Percentiles rank a stretch among this genome's conserved stretches.
phyloP scores from a whole-genome alignment of 2,888 invertebrate genomes.

The Dolichopus griseipennis region DNA sequence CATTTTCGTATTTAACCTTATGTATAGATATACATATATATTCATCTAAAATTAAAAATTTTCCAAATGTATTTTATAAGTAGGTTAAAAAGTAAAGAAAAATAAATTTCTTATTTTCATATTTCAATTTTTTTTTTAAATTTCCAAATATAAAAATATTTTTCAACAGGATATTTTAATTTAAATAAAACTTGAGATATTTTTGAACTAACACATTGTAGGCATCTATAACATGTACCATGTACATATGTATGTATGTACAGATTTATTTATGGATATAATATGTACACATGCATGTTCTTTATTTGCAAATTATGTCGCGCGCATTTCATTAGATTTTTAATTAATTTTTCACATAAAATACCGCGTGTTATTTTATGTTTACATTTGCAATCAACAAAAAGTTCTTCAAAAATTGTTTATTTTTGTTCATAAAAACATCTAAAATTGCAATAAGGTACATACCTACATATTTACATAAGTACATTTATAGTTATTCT shows the following conservation, averaged over 20 bases:
- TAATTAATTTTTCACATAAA: background rate
- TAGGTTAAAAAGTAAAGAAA: no score
- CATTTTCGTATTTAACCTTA: background rate
- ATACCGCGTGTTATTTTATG: background rate
- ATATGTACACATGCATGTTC: no score
- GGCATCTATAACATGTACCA: background rate
- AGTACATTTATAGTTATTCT: no score
- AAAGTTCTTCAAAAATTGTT: background rate
- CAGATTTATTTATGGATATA: no score
- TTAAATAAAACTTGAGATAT: background rate
- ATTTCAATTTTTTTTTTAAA: no score
- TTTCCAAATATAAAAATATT: background rate
- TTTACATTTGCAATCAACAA: background rate
- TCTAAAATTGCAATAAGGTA: no score
- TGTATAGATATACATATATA: no score
- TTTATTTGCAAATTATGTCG: background rate
- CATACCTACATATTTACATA: background rate
- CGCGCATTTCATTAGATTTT: background rate
- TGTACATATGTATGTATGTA: no score
- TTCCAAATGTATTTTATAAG: no score
- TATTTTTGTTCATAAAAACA: no score
- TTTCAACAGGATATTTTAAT: background rate
- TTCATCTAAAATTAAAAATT: no score
- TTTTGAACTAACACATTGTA: background rate
- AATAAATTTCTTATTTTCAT: no score